phyloP scores from a whole-genome alignment of 2,113 vertebrate genomes.

The Hylia prasina region DNA sequence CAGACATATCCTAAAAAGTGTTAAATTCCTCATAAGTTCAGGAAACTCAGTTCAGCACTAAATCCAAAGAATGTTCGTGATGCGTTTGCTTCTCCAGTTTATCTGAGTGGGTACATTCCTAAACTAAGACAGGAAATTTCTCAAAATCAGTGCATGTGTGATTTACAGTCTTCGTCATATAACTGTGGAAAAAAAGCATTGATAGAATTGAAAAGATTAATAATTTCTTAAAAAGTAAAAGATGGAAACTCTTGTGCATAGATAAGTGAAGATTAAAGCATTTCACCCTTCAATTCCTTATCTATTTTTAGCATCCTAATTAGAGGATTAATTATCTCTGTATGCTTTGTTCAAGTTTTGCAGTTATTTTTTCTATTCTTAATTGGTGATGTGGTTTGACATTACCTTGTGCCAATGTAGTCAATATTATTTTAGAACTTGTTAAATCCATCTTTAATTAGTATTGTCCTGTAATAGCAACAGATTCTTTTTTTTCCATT shows the following conservation, averaged over 20 bases:
- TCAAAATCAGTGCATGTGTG: neutral
- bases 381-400: neutral
- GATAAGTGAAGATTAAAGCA: neutral
- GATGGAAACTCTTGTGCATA: neutral
- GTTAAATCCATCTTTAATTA: neutral
- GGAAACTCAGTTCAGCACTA: neutral
- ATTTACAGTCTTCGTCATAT: neutral
- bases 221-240: neutral
- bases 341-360: neutral
- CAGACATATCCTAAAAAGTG: neutral
- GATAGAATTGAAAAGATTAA: neutral
- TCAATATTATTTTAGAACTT: conserved; percentile 6
- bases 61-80: neutral
- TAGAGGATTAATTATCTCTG: conserved; percentile 9
- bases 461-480: neutral
- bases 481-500: neutral
- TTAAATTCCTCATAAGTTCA: neutral
- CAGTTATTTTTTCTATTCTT: neutral
- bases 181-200: neutral
- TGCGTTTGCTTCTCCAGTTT: neutral
- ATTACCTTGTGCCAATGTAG: neutral
- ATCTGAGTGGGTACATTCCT: neutral
- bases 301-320: conserved; percentile 17
- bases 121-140: neutral
- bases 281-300: neutral